Percentiles rank a stretch among this genome's conserved stretches.
Evolutionary conservation across 2,113 vertebrate species (phyloP).

Genomic region (Shinisaurus crocodilurus): DNA sequence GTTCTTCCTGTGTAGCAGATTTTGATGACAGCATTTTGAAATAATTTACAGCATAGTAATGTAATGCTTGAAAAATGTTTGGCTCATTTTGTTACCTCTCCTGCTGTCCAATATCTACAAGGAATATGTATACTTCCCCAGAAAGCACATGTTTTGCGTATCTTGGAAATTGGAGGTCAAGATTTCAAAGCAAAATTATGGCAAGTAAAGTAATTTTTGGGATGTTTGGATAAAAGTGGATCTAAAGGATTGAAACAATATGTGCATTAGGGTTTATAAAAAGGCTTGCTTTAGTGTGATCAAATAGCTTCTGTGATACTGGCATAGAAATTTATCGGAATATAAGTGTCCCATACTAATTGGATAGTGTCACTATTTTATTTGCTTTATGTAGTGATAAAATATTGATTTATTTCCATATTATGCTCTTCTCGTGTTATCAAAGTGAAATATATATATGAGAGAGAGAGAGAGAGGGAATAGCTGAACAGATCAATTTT

Average conservation of each 20-base stretch:
- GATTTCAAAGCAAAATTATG: conserved; percentile 29
- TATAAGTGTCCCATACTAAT: not conserved
- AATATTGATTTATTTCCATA: no score
- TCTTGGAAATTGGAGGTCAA: conserved; percentile 34
- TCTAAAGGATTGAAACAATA: conserved; percentile 25
- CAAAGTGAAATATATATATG: no score
- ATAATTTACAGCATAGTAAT: conserved; percentile 27
- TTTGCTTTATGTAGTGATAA: not conserved
- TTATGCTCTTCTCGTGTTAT: no score
- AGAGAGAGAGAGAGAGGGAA: no score
- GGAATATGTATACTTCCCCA: conserved; percentile 17
- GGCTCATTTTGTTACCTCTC: conserved; percentile 3
- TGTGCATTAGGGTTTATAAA: not conserved
- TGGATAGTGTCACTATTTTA: not conserved
- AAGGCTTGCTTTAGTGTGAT: not conserved
- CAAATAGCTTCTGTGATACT: not conserved
- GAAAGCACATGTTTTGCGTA: conserved; percentile 21
- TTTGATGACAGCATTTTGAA: not conserved
- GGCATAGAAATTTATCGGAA: not conserved
- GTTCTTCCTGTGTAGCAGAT: not conserved
- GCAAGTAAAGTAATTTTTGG: conserved; percentile 2
- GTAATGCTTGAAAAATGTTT: not conserved
- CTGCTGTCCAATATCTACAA: conserved; percentile 6
- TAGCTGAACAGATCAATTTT: no score
- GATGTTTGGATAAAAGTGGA: conserved; percentile 44